These are phyloP conservation scores for Bicyclus anynana DNA, from an alignment of 1,140 invertebrate genomes.

Conservation along the genomic window DNA sequence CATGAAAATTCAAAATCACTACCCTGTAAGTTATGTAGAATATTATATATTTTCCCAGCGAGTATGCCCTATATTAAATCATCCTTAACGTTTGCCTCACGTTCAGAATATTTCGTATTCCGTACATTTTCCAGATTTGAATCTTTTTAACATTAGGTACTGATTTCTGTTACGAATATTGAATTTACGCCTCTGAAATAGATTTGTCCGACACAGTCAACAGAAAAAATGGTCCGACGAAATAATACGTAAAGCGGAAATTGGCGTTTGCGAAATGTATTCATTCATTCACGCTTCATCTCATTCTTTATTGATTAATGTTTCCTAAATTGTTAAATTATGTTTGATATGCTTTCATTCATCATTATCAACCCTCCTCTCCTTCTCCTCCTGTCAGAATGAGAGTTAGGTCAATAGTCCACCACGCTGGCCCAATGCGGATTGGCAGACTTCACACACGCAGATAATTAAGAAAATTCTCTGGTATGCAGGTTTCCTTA, in stretches of 20 bases:
- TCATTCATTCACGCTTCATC: background rate
- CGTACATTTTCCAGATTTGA: conserved; percentile 15
- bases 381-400: too few relatives aligned
- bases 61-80: conserved; percentile 19
- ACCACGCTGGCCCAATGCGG: too few relatives aligned
- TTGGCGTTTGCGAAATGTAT: conserved; percentile 1
- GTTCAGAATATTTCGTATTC: conserved; percentile 23
- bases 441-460: too few relatives aligned
- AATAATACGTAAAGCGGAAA: background rate
- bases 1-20: background rate
- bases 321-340: too few relatives aligned
- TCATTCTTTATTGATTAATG: background rate
- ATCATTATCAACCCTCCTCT: too few relatives aligned
- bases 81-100: conserved; percentile 15
- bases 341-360: too few relatives aligned
- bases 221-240: background rate
- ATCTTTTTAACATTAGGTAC: conserved; percentile 19
- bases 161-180: conserved; percentile 12
- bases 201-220: background rate
- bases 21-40: background rate
- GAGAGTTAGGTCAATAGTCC: too few relatives aligned
- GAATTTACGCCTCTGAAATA: conserved; percentile 11
- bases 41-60: conserved; percentile 5
- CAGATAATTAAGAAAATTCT: too few relatives aligned
- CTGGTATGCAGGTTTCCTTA: too few relatives aligned